Evolutionary conservation across 2,888 invertebrate genomes (phyloP).

Genomic region (Vandiemenella viatica): DNA sequence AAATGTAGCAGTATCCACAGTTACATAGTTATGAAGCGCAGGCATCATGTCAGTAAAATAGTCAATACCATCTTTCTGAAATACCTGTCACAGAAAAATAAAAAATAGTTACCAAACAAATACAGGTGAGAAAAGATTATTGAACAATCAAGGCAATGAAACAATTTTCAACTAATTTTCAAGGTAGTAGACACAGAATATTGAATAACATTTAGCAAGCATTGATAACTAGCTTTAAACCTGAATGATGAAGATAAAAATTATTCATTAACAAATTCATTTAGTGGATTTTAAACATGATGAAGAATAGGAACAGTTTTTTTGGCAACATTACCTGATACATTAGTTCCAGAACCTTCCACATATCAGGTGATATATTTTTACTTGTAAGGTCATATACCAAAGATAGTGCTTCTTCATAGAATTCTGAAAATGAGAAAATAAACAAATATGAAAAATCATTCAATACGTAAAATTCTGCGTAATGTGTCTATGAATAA

Average conservation of each 20-base stretch:
- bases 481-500: too few relatives aligned
- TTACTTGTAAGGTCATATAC: conserved; percentile 83
- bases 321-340: conserved; percentile 56
- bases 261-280: too few relatives aligned
- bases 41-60: conserved; percentile 99
- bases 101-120: not conserved
- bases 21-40: conserved; percentile 91
- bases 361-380: conserved; percentile 83
- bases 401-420: conserved; percentile 88
- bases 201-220: too few relatives aligned
- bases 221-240: too few relatives aligned
- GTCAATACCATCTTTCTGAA: conserved; percentile 87
- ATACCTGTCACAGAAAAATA: conserved; percentile 38
- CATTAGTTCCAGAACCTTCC: conserved; percentile 81
- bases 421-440: conserved; percentile 55
- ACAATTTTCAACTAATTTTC: too few relatives aligned
- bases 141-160: too few relatives aligned
- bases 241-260: too few relatives aligned
- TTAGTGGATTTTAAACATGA: too few relatives aligned
- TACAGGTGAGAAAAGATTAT: conserved; percentile 6
- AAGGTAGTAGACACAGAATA: too few relatives aligned
- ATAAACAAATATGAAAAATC: too few relatives aligned
- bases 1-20: conserved; percentile 87
- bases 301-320: too few relatives aligned
- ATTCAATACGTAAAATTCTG: too few relatives aligned